Base-by-base conservation (phyloP, 2,797 vertebrate species). In the Aythya fuligula region DNA sequence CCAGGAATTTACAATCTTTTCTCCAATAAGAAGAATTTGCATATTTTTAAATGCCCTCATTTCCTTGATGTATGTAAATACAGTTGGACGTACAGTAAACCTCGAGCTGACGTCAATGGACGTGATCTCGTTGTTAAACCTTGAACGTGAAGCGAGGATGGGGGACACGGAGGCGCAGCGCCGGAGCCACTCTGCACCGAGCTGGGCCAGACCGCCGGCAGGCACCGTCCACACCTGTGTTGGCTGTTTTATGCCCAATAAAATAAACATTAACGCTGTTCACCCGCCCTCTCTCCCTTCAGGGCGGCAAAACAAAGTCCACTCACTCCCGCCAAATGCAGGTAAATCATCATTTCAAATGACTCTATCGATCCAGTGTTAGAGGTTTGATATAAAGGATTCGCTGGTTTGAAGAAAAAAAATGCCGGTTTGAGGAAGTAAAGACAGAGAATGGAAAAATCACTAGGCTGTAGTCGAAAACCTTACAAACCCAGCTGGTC, bases 11-110 rank as follows among this genome's bases (percentile, higher is more conserved):
- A 95, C 94, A 92, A 83, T 96, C 94, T 97, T 91, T 95, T 95
- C 97, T 97, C 74, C 96, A 85, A 89, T 75, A 64, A 98, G 97
- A 97, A 97, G 98, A 98, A 99, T 99, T 99, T 99, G 98, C 98
- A 99, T 99, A 98, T 99, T 98, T 99, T 80, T 99, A 98, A 98
- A 98, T 99, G 98, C 98, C 98, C 98, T 99, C 99, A 99, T 99
- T 99, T 99, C 98, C 98, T 98, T 99, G 98, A 99, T 99, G 98
- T 98, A 99, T 99, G 99, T 99, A 99, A 99, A 99, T 99, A 98
- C 98, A 98, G 98, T 98, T 98, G 97, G 98, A 98, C 98, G 98
- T 98, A 98, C 98, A 98, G 96, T 97, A 96, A 97, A 98, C 98
- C 98, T 98, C 98, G 97, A 98, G 98, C 98, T 99, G 98, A 99